Percentiles rank a stretch among this genome's conserved stretches.
These are phyloP conservation scores for Vandiemenella viatica DNA, from an alignment of 2,888 invertebrate genomes.

Conservation along the genomic window DNA sequence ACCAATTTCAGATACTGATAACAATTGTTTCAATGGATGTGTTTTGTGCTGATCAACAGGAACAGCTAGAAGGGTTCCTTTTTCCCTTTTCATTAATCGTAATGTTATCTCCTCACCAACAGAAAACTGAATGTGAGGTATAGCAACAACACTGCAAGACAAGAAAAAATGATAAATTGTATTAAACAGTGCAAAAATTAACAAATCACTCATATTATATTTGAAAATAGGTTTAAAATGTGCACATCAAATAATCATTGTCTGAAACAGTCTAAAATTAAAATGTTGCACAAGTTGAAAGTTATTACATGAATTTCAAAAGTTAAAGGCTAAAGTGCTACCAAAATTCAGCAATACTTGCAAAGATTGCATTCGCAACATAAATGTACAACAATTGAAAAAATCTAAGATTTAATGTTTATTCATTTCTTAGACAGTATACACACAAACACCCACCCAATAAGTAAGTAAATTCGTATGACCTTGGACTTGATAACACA, in stretches of 20 bases:
- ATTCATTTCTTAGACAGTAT: too few relatives aligned
- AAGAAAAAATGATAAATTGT: slow-evolving; percentile 12
- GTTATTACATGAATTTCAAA: too few relatives aligned
- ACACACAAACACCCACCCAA: too few relatives aligned
- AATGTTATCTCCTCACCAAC: slow-evolving; percentile 57
- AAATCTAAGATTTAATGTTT: too few relatives aligned
- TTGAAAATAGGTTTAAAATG: background rate
- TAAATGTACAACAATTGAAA: too few relatives aligned
- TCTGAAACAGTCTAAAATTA: background rate
- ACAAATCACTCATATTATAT: background rate
- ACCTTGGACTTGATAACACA: too few relatives aligned
- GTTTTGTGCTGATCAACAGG: slow-evolving; percentile 29
- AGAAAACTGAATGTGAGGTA: slow-evolving; percentile 35
- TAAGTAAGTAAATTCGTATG: too few relatives aligned
- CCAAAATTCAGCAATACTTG: too few relatives aligned
- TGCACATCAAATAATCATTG: background rate
- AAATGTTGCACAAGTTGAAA: too few relatives aligned
- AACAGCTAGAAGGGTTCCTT: slow-evolving; percentile 41
- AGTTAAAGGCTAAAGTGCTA: too few relatives aligned
- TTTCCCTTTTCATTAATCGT: slow-evolving; percentile 72
- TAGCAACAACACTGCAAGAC: slow-evolving; percentile 40
- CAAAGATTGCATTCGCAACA: too few relatives aligned
- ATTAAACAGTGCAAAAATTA: background rate
- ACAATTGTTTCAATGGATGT: slow-evolving; percentile 21
- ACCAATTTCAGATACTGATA: slow-evolving; percentile 33